A percentile compares a stretch with the other conserved stretches of the same genome.
These are phyloP conservation scores for Eupeodes corollae DNA, from an alignment of 1,140 invertebrate genomes.

Conservation along the genomic window DNA sequence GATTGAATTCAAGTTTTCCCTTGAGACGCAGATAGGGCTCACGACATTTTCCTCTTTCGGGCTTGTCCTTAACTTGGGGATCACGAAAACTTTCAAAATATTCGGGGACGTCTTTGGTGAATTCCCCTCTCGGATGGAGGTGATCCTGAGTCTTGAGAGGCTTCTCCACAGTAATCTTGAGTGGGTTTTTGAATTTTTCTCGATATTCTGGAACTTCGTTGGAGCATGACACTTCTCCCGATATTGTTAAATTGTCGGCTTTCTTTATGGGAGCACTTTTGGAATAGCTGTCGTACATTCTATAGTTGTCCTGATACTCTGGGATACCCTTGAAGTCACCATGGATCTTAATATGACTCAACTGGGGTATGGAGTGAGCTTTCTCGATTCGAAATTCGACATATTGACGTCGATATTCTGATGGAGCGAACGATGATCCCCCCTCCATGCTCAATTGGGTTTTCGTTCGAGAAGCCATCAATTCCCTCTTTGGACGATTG, in stretches of 20 bases:
- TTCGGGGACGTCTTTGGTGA: slow-evolving; percentile 31
- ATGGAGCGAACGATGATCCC: slow-evolving; percentile 12
- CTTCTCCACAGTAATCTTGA: slow-evolving; percentile 23
- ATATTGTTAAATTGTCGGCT: slow-evolving; percentile 26
- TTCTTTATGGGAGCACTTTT: slow-evolving; percentile 35
- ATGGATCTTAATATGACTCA: slow-evolving; percentile 29
- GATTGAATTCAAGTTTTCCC: slow-evolving; percentile 36
- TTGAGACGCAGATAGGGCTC: slow-evolving; percentile 28
- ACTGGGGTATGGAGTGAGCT: slow-evolving; percentile 33
- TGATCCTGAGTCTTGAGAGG: slow-evolving; percentile 29
- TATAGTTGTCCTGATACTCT: slow-evolving; percentile 32
- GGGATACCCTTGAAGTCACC: slow-evolving; percentile 27
- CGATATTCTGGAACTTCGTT: slow-evolving; percentile 25
- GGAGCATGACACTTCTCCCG: slow-evolving; percentile 14
- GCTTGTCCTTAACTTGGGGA: slow-evolving; percentile 31
- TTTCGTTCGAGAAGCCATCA: background rate
- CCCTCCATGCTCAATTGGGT: background rate
- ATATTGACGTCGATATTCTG: slow-evolving; percentile 29
- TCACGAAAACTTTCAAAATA: slow-evolving; percentile 36
- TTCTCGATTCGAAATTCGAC: slow-evolving; percentile 30
- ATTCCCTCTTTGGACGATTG: background rate
- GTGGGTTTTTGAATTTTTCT: slow-evolving; percentile 29
- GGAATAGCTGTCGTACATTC: slow-evolving; percentile 31
- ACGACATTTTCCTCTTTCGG: slow-evolving; percentile 29
- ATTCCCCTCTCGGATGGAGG: slow-evolving; percentile 25